Conservation (phyloP, 2,888 invertebrate genomes). For the Anticlea derivata region DNA sequence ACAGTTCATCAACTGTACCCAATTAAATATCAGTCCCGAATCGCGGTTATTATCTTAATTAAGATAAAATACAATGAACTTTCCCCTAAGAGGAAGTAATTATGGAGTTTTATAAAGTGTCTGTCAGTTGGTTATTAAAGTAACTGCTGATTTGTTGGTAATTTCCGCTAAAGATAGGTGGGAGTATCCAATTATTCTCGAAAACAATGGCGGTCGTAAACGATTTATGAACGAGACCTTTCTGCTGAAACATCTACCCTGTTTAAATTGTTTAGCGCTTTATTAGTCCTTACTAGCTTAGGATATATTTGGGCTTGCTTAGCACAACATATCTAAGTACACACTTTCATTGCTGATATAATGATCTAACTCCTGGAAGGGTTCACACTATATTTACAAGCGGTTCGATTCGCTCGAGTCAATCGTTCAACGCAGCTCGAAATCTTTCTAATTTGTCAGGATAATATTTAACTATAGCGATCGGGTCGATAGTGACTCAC, state of each 20-base stretch:
- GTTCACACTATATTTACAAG: too few relatives aligned
- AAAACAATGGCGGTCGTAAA: conserved; percentile 11
- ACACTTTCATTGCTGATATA: too few relatives aligned
- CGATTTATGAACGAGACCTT: conserved; percentile 11
- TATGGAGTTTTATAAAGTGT: conserved; percentile 25
- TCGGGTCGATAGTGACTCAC: too few relatives aligned
- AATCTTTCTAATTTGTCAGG: too few relatives aligned
- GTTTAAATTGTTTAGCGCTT: conserved; percentile 4
- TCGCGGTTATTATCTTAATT: conserved; percentile 42
- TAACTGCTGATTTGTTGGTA: conserved; percentile 20
- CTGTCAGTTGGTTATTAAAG: conserved; percentile 25
- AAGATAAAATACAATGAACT: conserved; percentile 45
- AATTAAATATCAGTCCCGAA: conserved; percentile 28
- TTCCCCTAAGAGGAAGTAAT: conserved; percentile 30
- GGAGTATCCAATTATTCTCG: conserved; percentile 15
- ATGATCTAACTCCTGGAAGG: too few relatives aligned
- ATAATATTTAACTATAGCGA: too few relatives aligned
- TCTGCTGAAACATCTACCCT: neutral
- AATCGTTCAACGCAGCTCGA: too few relatives aligned
- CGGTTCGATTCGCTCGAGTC: too few relatives aligned
- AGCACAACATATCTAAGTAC: too few relatives aligned
- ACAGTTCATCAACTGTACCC: conserved; percentile 20
- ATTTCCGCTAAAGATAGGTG: conserved; percentile 11
- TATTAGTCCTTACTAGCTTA: neutral
- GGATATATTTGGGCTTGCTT: neutral